Evolutionary conservation across 2,888 invertebrate species (phyloP), one percentile per base, ranked within the genome.

Genomic region (Macaria liturata): DNA sequence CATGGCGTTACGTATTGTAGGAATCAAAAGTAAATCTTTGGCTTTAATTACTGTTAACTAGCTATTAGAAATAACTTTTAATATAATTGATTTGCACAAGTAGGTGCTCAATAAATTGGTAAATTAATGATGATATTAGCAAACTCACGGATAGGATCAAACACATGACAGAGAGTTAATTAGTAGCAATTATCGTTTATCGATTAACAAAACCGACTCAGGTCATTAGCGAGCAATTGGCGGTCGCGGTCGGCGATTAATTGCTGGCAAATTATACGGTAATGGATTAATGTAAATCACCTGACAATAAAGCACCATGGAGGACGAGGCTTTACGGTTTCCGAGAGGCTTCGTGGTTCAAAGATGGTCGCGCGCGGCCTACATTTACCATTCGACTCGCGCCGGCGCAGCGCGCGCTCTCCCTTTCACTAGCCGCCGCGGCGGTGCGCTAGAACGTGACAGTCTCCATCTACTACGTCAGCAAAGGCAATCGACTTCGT

Each of bases 351-450:
- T 49, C 52, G 32, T 43, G 55, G 80, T 87, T 84, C 78, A 85
- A 86, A 88, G 88, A 90, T 89, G 89, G 88, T 89, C 84, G 86
- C 75, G 77, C 74, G 76, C 88, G 89, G 86, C 90, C 90, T 91
- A 91, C 91, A 91, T 91, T 90, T 87, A 86, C 88, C 79, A 80
- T 86, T 82, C 85, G 84, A 83, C 80, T 84, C 83, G 82, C 83
- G 81, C 59, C 84, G 85, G 82, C 78, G 78, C 78, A 69, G 68
- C 62, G 57, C 54, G 61, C 76, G 71, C 62, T 84, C 85, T 84
- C 82, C 76, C 80, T 84, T 83, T 81, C 80, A 78, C 82, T 70
- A 73, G 49, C 59, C 46, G 39, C 61, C 50, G 57, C 62, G 59
- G 56, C 45, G 59, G 52, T 61, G 55, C 8, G 79, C 64, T 49